Evolutionary conservation across 2,797 vertebrate species (phyloP).

Genomic region (Pteronotus mesoamericanus): DNA sequence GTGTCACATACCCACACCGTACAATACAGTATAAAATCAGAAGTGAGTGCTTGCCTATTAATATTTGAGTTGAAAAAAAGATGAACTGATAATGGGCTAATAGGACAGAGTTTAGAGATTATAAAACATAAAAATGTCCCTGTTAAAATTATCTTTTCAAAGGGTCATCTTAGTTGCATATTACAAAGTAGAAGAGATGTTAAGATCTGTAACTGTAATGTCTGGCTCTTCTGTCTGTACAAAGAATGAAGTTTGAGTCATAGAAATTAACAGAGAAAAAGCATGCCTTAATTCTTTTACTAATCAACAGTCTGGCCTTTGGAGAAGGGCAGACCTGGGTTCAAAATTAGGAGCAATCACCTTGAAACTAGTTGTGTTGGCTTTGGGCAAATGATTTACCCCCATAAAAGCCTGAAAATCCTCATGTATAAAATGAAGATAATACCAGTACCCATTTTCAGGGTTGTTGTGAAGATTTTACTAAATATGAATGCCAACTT

Average conservation of each 20-base stretch:
- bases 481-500: not conserved
- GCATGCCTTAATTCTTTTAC: not conserved
- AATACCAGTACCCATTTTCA: not conserved
- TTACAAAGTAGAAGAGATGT: not conserved
- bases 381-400: not conserved
- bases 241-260: not conserved
- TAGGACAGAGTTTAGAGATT: not conserved
- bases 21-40: not conserved
- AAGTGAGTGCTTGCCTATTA: not conserved
- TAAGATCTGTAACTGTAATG: not conserved
- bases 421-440: not conserved
- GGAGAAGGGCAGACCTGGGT: not conserved
- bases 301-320: not conserved
- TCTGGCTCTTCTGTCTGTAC: not conserved
- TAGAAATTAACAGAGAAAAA: not conserved
- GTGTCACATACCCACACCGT: not conserved
- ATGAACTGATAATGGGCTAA: not conserved
- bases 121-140: not conserved
- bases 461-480: not conserved
- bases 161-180: not conserved
- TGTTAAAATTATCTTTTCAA: not conserved
- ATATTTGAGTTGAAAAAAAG: not conserved
- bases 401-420: not conserved
- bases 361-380: not conserved
- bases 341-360: not conserved